These are phyloP conservation scores for Cynocephalus volans DNA, from an alignment of 2,113 vertebrate genomes.

Conservation along the genomic window DNA sequence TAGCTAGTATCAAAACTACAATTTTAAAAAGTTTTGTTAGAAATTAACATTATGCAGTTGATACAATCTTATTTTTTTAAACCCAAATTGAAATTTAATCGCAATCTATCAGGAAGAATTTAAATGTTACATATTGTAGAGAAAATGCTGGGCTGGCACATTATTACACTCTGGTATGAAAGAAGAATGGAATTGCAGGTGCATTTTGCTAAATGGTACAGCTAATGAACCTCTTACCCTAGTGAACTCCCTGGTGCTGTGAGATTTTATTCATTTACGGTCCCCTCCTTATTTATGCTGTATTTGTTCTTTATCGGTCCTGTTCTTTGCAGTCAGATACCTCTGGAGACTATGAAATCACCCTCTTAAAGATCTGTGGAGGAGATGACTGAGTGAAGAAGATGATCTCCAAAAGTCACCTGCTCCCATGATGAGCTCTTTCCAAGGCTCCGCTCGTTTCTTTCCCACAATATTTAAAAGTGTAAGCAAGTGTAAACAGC, in stretches of 20 bases:
- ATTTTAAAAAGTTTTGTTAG: background rate
- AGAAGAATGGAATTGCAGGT: background rate
- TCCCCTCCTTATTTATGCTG: background rate
- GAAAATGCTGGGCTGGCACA: background rate
- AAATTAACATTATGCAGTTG: background rate
- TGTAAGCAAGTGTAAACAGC: conserved; percentile 55
- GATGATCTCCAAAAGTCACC: too few species aligned
- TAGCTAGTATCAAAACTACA: conserved; percentile 9
- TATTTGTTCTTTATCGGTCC: background rate
- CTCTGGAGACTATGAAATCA: conserved; percentile 70
- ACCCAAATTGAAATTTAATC: conserved; percentile 9
- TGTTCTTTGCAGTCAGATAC: conserved; percentile 81
- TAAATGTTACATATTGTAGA: background rate
- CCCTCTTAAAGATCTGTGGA: conserved; percentile 80
- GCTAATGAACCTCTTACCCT: background rate
- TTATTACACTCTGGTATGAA: background rate
- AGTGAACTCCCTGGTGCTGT: background rate
- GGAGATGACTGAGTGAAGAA: conserved; percentile 75
- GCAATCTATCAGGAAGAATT: background rate
- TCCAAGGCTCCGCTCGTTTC: background rate
- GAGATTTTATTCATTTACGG: background rate
- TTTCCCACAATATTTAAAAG: background rate
- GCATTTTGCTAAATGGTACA: background rate
- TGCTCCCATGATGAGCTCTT: accelerated
- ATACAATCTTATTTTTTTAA: background rate